Evolutionary conservation across 2,113 vertebrate genomes (phyloP).

Genomic region (Marmota flaviventris): DNA sequence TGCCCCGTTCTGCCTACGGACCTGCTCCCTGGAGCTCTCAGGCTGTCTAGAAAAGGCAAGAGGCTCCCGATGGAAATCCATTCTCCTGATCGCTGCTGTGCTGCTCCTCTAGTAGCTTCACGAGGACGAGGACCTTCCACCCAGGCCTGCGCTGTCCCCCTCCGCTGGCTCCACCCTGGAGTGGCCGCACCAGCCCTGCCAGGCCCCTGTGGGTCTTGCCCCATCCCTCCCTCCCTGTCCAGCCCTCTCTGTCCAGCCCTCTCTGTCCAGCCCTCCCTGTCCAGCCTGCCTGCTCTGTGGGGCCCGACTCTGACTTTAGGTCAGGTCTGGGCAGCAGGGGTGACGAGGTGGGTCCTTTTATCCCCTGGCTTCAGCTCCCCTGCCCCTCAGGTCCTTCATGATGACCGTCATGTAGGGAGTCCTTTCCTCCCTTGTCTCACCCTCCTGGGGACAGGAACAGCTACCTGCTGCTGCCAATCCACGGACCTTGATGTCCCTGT

Average conservation of each 20-base stretch:
- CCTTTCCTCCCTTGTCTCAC: background rate
- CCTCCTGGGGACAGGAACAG: background rate
- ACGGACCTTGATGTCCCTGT: background rate
- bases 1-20: too few species aligned
- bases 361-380: background rate
- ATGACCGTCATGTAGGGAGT: background rate
- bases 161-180: background rate
- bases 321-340: background rate
- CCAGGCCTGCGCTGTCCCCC: rapidly evolving
- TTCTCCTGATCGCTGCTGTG: background rate
- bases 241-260: too few species aligned
- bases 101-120: background rate
- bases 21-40: too few species aligned
- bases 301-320: background rate
- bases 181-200: background rate
- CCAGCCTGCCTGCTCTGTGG: background rate
- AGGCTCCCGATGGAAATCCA: rapidly evolving
- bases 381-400: background rate
- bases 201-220: background rate
- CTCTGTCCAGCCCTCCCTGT: background rate
- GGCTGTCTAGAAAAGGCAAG: background rate
- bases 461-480: background rate
- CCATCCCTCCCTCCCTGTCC: too few species aligned
- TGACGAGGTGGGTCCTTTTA: background rate
- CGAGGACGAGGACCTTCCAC: background rate